phyloP scores from a whole-genome alignment of 1,140 invertebrate species.

The Drosophila suzukii region DNA sequence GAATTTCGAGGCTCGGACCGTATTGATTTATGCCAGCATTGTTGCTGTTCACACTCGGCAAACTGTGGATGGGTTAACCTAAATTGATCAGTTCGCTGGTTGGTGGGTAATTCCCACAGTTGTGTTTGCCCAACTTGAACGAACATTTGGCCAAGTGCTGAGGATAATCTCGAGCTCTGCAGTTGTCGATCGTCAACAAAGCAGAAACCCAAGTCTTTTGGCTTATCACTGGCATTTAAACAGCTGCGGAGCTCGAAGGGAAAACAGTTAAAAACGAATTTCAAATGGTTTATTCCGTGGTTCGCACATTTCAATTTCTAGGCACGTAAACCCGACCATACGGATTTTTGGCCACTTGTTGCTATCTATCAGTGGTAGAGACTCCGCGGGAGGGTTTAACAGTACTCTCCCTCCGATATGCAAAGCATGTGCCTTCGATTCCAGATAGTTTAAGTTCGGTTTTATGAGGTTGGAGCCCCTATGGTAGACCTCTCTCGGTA shows the following conservation, averaged over 20 bases:
- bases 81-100: constrained; percentile 39
- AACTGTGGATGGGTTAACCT: constrained; percentile 42
- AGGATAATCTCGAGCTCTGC: constrained; percentile 33
- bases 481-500: constrained; percentile 29
- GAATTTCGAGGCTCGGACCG: constrained; percentile 1
- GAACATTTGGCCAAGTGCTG: constrained; percentile 69
- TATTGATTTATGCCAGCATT: constrained; percentile 52
- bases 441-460: constrained; percentile 8
- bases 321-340: constrained; percentile 67
- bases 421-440: constrained; percentile 56
- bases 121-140: constrained; percentile 63
- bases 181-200: constrained; percentile 1
- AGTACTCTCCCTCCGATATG: constrained; percentile 46
- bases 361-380: constrained; percentile 18
- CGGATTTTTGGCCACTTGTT: constrained; percentile 65
- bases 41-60: constrained; percentile 10
- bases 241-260: constrained; percentile 55
- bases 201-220: constrained; percentile 6
- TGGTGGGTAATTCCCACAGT: constrained; percentile 49
- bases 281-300: constrained; percentile 45
- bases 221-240: constrained; percentile 75
- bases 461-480: constrained; percentile 43
- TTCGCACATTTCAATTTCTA: constrained; percentile 25
- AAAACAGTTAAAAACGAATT: constrained; percentile 35
- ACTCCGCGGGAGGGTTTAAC: constrained; percentile 29